Evolutionary conservation across 2,888 invertebrate species (phyloP).

Genomic region (Aporophyla lueneburgensis): DNA sequence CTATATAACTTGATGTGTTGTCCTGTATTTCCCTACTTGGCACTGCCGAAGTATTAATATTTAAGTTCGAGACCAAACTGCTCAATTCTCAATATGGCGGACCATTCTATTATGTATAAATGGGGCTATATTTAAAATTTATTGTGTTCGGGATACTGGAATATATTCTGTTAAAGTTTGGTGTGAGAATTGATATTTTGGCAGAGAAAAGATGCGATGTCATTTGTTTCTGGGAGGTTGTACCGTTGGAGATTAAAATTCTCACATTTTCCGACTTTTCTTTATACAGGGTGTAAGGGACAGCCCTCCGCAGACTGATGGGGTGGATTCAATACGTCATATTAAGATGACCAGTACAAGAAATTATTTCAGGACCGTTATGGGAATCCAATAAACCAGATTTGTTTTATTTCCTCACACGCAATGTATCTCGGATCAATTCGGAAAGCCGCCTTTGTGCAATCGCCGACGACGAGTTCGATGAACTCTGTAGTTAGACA

Average conservation of each 20-base stretch:
- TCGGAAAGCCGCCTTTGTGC: too few species aligned
- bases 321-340: too few species aligned
- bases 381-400: too few species aligned
- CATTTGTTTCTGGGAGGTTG: background rate
- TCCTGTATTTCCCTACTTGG: background rate
- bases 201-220: background rate
- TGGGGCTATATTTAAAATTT: conserved; percentile 33
- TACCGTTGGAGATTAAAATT: too few species aligned
- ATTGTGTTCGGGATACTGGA: conserved; percentile 5
- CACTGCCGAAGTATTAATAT: conserved; percentile 51
- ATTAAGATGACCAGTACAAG: too few species aligned
- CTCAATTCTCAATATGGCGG: conserved; percentile 8
- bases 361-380: too few species aligned
- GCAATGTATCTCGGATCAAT: too few species aligned
- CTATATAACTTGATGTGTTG: background rate
- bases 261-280: background rate
- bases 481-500: too few species aligned
- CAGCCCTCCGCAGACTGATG: too few species aligned
- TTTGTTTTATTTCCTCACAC: too few species aligned
- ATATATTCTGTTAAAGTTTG: conserved; percentile 6
- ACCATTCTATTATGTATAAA: conserved; percentile 48
- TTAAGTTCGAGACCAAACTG: conserved; percentile 40
- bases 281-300: too few species aligned
- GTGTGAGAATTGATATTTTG: conserved; percentile 19
- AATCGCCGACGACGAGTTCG: too few species aligned